A percentile compares a stretch with the other conserved stretches of the same genome.
These are phyloP conservation scores for Ictalurus punctatus DNA, from an alignment of 2,113 vertebrate species.

Conservation along the genomic window DNA sequence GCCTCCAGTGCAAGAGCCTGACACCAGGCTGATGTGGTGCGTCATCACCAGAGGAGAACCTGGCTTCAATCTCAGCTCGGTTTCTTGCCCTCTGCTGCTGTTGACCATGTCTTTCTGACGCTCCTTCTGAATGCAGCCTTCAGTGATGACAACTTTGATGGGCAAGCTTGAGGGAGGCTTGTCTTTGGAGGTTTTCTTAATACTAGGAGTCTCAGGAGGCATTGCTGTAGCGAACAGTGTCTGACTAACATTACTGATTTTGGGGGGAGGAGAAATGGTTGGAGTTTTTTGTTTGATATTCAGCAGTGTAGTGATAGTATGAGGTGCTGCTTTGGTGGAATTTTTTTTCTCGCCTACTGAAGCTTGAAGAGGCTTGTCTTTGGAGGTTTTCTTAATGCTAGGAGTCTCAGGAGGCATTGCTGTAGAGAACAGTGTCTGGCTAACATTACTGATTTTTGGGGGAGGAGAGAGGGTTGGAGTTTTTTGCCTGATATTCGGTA, in stretches of 20 bases:
- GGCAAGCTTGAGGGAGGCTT: constrained; percentile 48
- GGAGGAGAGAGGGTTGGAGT: constrained; percentile 42
- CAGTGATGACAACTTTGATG: constrained; percentile 68
- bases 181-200: constrained; percentile 42
- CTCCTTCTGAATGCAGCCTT: constrained; percentile 57
- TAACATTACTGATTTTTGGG: constrained; percentile 58
- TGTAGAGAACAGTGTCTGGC: constrained; percentile 49
- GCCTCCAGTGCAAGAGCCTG: constrained; percentile 63
- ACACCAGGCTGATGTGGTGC: constrained; percentile 72
- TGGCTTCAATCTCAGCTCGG: constrained; percentile 67
- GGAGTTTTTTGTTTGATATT: constrained; percentile 54
- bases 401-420: constrained; percentile 46
- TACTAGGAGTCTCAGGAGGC: constrained; percentile 31
- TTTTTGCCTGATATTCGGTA: constrained; percentile 55
- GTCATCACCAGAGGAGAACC: constrained; percentile 74
- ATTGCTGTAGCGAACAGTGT: constrained; percentile 49
- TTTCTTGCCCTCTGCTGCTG: constrained; percentile 53
- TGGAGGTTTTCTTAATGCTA: constrained; percentile 27
- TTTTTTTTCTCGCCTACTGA: constrained; percentile 66
- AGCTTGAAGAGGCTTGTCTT: constrained; percentile 61
- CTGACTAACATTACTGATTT: constrained; percentile 58
- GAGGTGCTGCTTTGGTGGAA: constrained; percentile 49
- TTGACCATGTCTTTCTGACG: constrained; percentile 42
- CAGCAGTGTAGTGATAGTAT: constrained; percentile 53
- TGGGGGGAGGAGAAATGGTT: constrained; percentile 51